Percentiles rank a stretch among this genome's conserved stretches.
phyloP scores from a whole-genome alignment of 1,140 invertebrate species.

The Planococcus citri region DNA sequence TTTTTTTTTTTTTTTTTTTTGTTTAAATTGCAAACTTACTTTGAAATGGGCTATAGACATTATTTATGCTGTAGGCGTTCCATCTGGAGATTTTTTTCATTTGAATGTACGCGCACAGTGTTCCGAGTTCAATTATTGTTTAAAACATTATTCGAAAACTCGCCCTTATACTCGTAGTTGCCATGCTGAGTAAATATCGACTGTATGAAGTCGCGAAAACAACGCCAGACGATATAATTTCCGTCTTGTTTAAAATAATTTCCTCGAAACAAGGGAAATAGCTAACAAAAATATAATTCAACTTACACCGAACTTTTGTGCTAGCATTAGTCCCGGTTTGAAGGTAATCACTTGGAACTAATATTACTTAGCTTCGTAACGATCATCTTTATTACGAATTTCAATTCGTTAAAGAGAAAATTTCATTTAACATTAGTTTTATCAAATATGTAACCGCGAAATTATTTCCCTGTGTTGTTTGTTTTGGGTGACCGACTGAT shows the following conservation, averaged over 20 bases:
- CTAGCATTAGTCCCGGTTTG: background rate
- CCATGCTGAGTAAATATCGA: too few species aligned
- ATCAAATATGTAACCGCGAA: too few species aligned
- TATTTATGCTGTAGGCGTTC: background rate
- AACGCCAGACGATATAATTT: background rate
- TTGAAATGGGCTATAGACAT: background rate
- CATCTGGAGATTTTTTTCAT: background rate
- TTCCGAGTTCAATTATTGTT: too few species aligned
- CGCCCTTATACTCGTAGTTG: too few species aligned
- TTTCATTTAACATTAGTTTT: background rate
- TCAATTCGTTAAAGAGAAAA: background rate
- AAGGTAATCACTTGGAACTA: background rate
- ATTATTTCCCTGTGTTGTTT: too few species aligned
- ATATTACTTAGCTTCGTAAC: conserved; percentile 1
- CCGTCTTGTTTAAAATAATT: background rate
- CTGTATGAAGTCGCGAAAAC: background rate
- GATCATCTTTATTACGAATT: background rate
- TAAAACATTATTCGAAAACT: too few species aligned
- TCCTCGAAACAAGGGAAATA: background rate
- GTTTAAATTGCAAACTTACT: too few species aligned
- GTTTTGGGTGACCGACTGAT: too few species aligned
- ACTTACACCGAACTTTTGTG: background rate
- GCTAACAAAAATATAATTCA: conserved; percentile 8
- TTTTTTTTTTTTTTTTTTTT: too few species aligned
- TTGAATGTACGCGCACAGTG: background rate